Evolutionary conservation across 2,797 vertebrate genomes (phyloP), one percentile per base, ranked within the genome.

Genomic region (Percopsis omiscomaycus): DNA sequence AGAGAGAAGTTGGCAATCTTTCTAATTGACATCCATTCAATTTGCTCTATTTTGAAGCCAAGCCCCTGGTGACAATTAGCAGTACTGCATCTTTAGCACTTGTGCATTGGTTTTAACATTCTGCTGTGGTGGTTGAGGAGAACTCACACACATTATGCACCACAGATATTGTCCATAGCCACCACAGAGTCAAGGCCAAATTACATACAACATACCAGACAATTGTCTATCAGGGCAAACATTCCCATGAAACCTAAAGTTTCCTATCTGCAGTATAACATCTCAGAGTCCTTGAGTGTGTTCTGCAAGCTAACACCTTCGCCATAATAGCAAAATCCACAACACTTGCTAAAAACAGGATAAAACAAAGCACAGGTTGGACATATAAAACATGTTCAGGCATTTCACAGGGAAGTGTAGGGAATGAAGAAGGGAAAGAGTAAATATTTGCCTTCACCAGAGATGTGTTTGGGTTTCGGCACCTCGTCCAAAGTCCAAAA

Each of bases 401-500:
- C 15, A 69, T 42, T 62, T 49, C 56, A 28, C 58, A 6, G 15
- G n/a, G 57, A 15, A 62, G 47, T 64, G 51, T 42, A 77, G 71
- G 65, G 44, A 69, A 59, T 67, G 68, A 68, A 27, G 44, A 27
- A 46, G 64, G 44, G 22, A 29, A 27, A 73, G 73, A 62, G 73
- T 80, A 83, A 89, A 89, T 89, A 84, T 90, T 90, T 86, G 78
- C 32, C 66, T 13, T 65, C 1, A 3, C 55, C 28, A 11, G 11
- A 69, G 58, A 73, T 3, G 46, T 90, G 81, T 90, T 91, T 91
- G 85, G 87, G 89, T 91, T 89, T 90, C 86, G 74, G 68, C 42
- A 42, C 53, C 4, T 62, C 8, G 81, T 86, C 67, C 77, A 88
- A 89, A 89, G 88, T 89, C 81, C 71, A 81, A 68, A 77, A 57